Base-by-base conservation (phyloP, 2,113 vertebrate species). In the Cyprinodon variegatus region DNA sequence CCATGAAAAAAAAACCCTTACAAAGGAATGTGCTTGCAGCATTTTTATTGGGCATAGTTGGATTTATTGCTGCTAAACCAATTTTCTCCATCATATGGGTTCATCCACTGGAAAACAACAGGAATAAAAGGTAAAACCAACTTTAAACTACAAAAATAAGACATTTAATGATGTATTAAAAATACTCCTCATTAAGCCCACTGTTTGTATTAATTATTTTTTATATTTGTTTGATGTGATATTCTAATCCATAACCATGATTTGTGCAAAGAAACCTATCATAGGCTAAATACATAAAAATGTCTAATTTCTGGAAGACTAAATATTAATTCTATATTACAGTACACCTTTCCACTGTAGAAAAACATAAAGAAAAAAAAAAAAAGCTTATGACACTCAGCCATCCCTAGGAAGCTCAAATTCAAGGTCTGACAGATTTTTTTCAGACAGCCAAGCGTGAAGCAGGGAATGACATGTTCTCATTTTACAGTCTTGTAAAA, bases 1-100 rank as follows among this genome's bases (percentile, higher is more conserved):
- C 29, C 41, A 17, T 38, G 17, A 69, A 45, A 70, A 71, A 70
- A 50, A 69, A 43, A 29, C 29, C 29, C 67, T 38, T 22, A 69
- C 59, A 40, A 38, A 45, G 41, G 69, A 72, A 37, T 61, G 40
- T 17, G n/a, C 59, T 62, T 63, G 53, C 4, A 64, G 57, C 36
- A 62, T 70, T 64, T 71, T 60, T 9, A 13, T 7, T 17, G 14
- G n/a, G 40, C 20, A n/a, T 6, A 20, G 17, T 57, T 57, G 5
- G 61, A 39, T 39, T 17, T 63, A 17, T 17, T 39, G 37, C 61
- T 39, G 61, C 37, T 14, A 39, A 39, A 63, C 14, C 6, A 7
- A 4, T 60, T n/a, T 22, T n/a, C 14, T 60, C 13, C n/a, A 7
- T 60, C 41, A 41, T 41, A 41, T 41, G 41, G 3, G 41, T 9